Evolutionary conservation across 2,113 vertebrate species (phyloP).

Genomic region (Pseudorhombus dupliciocellatus): DNA sequence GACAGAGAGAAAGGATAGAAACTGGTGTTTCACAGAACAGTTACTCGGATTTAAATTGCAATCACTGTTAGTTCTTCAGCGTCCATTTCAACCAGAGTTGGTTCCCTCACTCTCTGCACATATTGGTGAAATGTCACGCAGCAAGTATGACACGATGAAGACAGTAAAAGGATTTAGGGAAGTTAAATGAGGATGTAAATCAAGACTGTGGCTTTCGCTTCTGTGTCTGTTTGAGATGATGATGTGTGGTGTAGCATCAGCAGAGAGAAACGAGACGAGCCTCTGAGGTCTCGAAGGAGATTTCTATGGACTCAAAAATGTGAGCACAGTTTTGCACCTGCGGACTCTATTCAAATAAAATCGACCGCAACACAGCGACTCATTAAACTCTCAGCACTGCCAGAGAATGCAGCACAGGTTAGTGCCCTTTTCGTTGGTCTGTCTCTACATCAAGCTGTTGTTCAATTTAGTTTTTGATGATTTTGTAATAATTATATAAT

Average conservation of each 20-base stretch:
- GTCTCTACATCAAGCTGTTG: neutral
- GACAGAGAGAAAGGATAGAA: neutral
- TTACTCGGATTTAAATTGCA: neutral
- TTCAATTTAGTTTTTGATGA: neutral
- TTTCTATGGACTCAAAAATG: neutral
- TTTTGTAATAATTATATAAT: neutral
- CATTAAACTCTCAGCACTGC: neutral
- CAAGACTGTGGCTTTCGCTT: neutral
- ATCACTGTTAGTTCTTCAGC: too few species aligned
- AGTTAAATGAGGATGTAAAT: constrained; percentile 53
- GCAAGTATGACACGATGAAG: neutral
- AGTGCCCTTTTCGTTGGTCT: constrained; percentile 2
- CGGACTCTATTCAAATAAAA: neutral
- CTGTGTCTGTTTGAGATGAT: neutral
- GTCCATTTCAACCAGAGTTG: neutral
- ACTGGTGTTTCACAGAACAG: neutral
- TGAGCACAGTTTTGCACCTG: neutral
- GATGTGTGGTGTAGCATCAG: neutral
- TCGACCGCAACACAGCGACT: neutral
- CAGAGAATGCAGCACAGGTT: constrained; percentile 28
- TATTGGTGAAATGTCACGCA: neutral
- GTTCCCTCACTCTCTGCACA: neutral
- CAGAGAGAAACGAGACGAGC: neutral
- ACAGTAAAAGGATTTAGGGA: neutral
- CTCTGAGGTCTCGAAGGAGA: neutral